Conservation (phyloP, 2,113 vertebrate genomes). For the Bufo bufo region DNA sequence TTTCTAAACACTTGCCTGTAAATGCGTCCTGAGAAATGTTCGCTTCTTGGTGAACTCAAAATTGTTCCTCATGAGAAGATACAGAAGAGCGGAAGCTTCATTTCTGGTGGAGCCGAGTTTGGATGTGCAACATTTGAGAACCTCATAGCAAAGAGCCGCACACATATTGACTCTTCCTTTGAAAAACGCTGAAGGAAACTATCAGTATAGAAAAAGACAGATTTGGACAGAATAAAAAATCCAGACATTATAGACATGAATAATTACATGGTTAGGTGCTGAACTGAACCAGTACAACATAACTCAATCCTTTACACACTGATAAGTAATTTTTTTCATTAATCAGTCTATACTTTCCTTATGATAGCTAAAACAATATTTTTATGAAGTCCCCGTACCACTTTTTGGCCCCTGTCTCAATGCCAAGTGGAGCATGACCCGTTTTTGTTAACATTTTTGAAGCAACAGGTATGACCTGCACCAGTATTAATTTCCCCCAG, state of each 20-base stretch:
- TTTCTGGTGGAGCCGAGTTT: slow-evolving; percentile 86
- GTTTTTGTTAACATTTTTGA: too few species aligned
- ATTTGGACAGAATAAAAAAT: not conserved
- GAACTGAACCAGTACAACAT: not conserved
- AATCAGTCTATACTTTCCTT: too few species aligned
- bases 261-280: not conserved
- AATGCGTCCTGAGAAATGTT: slow-evolving; percentile 90
- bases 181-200: slow-evolving; percentile 93
- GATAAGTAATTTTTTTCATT: too few species aligned
- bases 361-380: too few species aligned
- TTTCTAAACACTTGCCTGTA: slow-evolving; percentile 81
- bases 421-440: too few species aligned
- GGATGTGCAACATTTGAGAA: slow-evolving; percentile 94
- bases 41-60: slow-evolving; percentile 95
- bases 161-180: slow-evolving; percentile 94
- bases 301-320: too few species aligned
- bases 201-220: slow-evolving; percentile 43
- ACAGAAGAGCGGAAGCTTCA: slow-evolving; percentile 91
- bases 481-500: too few species aligned
- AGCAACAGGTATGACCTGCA: too few species aligned
- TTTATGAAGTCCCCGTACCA: too few species aligned
- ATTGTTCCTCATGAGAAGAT: slow-evolving; percentile 96
- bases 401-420: too few species aligned
- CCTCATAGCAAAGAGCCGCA: slow-evolving; percentile 91
- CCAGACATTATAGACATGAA: not conserved